phyloP scores from a whole-genome alignment of 2,888 invertebrate genomes.

The Trissolcus brochymenae region DNA sequence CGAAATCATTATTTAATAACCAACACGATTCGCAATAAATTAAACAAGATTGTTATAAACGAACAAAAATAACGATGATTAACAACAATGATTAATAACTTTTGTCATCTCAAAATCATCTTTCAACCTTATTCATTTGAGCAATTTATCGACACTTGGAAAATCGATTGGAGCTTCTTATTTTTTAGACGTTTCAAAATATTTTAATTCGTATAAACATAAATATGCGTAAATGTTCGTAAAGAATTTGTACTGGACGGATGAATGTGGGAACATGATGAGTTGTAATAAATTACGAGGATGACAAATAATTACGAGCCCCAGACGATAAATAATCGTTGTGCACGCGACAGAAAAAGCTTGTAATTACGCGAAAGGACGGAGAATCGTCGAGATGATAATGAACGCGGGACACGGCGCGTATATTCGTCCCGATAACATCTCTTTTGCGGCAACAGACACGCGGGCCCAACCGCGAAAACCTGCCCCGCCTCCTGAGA shows the following conservation, averaged over 20 bases:
- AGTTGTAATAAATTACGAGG: neutral
- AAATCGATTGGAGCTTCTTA: too few relatives aligned
- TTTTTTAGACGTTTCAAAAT: too few relatives aligned
- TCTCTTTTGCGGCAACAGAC: slow-evolving; percentile 53
- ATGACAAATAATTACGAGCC: slow-evolving; percentile 8
- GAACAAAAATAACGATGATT: too few relatives aligned
- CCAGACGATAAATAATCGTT: slow-evolving; percentile 18
- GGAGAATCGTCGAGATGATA: slow-evolving; percentile 52
- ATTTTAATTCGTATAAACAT: too few relatives aligned
- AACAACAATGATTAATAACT: too few relatives aligned
- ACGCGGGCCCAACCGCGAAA: slow-evolving; percentile 55
- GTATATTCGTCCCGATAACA: slow-evolving; percentile 56
- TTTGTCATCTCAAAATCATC: too few relatives aligned
- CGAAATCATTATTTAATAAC: slow-evolving; percentile 54
- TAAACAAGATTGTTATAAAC: neutral
- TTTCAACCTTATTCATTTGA: too few relatives aligned
- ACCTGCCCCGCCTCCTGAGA: slow-evolving; percentile 55
- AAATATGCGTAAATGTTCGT: too few relatives aligned
- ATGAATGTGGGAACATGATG: too few relatives aligned
- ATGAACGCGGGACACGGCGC: slow-evolving; percentile 50
- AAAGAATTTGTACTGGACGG: too few relatives aligned
- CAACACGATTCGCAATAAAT: slow-evolving; percentile 7
- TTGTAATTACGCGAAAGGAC: slow-evolving; percentile 50
- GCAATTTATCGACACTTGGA: too few relatives aligned
- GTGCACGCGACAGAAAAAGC: slow-evolving; percentile 34